Evolutionary conservation across 2,113 vertebrate species (phyloP), one percentile per base, ranked within the genome.

Genomic region (Lamprotornis superbus): DNA sequence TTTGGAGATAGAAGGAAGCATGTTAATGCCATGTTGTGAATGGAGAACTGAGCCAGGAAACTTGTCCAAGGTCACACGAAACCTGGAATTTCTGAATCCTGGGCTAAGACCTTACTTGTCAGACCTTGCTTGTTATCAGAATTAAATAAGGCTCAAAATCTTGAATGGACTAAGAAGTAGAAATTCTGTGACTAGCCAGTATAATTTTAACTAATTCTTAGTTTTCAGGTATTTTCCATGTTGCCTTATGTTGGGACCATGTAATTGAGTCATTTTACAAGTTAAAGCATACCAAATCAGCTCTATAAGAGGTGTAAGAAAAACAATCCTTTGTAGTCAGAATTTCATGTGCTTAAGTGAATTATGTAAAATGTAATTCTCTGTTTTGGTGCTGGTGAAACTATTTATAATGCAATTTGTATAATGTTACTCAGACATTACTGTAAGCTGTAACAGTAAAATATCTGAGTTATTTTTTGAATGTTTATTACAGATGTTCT

Each of bases 391-490:
- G 56, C 39, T 77, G 47, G 55, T 46, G 33, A 89, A 90, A 42
- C 35, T 74, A 30, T 75, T 95, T 90, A 12, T 77, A 81, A 44
- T 81, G 55, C n/a, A 42, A 27, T 75, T 93, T 78, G 39, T 95
- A 52, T 85, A 37, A 50, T 75, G 31, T 71, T 85, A 37, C 63
- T 90, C 52, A 85, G 75, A 80, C 22, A 7, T 76, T 73, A 74
- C 82, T 90, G 47, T 80, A 93, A 92, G 39, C 10, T 86, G 33
- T 77, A 91, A 80, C 50, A 87, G 30, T 88, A 88, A 88, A 79
- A 77, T 87, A 52, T 47, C 89, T 53, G 60, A 91, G 39, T 47
- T 68, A 19, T 55, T 93, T 87, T 89, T 83, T 49, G 7, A 75
- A 15, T 81, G 42, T 88, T 85, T 91, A 77, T 70, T 94, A 83